Percentiles rank a stretch among this genome's conserved stretches.
Evolutionary conservation across 2,113 vertebrate genomes (phyloP).

Genomic region (Haplochromis vanheusdeni): DNA sequence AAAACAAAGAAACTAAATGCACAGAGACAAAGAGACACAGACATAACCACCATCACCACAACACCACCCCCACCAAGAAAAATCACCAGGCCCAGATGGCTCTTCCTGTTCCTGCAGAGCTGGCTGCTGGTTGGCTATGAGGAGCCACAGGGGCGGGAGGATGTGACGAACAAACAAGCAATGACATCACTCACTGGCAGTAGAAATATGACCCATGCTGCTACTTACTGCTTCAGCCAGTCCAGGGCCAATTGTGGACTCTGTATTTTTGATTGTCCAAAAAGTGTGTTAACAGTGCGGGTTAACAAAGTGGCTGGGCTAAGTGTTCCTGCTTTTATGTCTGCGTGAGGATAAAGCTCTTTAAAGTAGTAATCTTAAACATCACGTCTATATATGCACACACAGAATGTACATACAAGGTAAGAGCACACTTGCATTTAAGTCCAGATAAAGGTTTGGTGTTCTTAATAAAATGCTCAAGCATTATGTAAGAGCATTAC

Average conservation of each 20-base stretch:
- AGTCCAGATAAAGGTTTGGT: background rate
- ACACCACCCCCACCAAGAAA: constrained; percentile 23
- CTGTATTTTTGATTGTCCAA: background rate
- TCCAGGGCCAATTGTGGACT: background rate
- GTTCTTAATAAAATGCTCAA: constrained; percentile 11
- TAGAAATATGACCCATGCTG: constrained; percentile 35
- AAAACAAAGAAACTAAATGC: background rate
- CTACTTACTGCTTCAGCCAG: background rate
- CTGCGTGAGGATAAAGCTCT: background rate
- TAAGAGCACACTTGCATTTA: background rate
- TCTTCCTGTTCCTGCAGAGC: constrained; percentile 53
- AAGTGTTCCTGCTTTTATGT: background rate
- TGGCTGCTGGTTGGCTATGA: constrained; percentile 37
- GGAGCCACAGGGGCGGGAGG: constrained; percentile 24
- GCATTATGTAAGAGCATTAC: constrained; percentile 35
- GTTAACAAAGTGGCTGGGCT: background rate
- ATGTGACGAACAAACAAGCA: constrained; percentile 34
- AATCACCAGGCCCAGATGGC: constrained; percentile 69
- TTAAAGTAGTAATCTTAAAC: background rate
- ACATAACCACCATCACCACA: background rate
- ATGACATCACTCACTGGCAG: constrained; percentile 47
- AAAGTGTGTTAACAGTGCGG: background rate
- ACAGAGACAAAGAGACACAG: background rate
- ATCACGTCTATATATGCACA: background rate
- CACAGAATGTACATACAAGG: background rate